Base-by-base conservation (phyloP, 1,140 invertebrate species). In the Ceratoteleas bidentatus region DNA sequence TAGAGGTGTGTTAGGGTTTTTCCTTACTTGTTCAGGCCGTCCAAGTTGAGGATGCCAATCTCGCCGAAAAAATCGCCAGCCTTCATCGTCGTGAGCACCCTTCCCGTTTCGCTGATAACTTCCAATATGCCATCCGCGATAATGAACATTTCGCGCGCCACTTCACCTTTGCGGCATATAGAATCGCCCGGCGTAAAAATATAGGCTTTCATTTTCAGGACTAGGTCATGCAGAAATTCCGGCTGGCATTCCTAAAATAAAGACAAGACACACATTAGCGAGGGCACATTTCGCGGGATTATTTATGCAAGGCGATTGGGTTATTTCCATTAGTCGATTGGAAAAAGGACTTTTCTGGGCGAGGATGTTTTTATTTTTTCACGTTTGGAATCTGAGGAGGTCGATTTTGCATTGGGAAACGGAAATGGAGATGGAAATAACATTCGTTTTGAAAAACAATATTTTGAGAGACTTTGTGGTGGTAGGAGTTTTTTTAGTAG, bases 51-150 rank as follows among this genome's bases (percentile, higher is more conserved):
- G 81, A 99, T 99, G 38, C 98, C 98, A 84, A 99, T 99, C 92
- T 99, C 98, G 6, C 98, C 98, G 87, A 99, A 99, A 92, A 99
- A 99, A 90, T 99, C 98, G 0, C 98, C 98, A 10, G 98, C 97
- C 87, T 98, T 97, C 97, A 99, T 99, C 52, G 97, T 97, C 0
- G 98, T 98, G 8, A 99, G 91, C 0, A 99, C 97, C 87, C 96
- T 94, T 2, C 97, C 97, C 36, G 95, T 96, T 90, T 99, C 98
- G 87, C 97, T 99, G 82, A 97, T 96, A 10, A 99, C 98, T 92
- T 99, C 98, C 24, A 99, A 92, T 81, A 99, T 98, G 6, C 98
- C 98, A 90, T 99, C 98, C 8, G 98, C 98, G 85, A 99, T 99
- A 85, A 99, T 99, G 87, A 99, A 99, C 98, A 99, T 99, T 92